These are phyloP conservation scores for Alligator sinensis DNA, from an alignment of 2,113 vertebrate genomes.

Conservation along the genomic window DNA sequence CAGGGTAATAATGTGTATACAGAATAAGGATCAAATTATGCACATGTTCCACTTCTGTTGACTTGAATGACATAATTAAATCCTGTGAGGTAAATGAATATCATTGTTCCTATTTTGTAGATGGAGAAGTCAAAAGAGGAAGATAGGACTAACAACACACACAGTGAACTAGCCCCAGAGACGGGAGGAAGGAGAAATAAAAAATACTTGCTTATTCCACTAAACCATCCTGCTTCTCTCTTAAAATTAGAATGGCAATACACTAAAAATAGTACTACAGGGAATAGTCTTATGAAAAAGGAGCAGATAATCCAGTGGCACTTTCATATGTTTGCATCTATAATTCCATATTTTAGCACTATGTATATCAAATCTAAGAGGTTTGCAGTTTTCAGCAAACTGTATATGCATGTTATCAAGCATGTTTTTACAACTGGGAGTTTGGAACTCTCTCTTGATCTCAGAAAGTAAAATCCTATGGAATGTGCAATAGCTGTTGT, in stretches of 20 bases:
- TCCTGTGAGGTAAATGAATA: conserved; percentile 17
- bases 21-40: conserved; percentile 23
- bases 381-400: background rate
- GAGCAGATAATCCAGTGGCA: background rate
- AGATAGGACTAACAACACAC: background rate
- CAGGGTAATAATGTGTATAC: background rate
- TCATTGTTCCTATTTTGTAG: background rate
- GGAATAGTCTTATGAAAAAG: background rate
- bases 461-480: conserved; percentile 6
- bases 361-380: background rate
- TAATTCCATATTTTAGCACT: background rate
- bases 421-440: background rate
- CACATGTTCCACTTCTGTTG: conserved; percentile 22
- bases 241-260: background rate
- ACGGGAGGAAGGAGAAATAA: background rate
- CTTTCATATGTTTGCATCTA: background rate
- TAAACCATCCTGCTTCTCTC: background rate
- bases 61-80: conserved; percentile 34
- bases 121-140: background rate
- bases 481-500: background rate
- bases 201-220: background rate
- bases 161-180: background rate
- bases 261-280: background rate
- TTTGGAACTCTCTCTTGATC: conserved; percentile 13
- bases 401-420: background rate